phyloP scores from a whole-genome alignment of 92 coral and sea anemone species.

The Bergia sp. region DNA sequence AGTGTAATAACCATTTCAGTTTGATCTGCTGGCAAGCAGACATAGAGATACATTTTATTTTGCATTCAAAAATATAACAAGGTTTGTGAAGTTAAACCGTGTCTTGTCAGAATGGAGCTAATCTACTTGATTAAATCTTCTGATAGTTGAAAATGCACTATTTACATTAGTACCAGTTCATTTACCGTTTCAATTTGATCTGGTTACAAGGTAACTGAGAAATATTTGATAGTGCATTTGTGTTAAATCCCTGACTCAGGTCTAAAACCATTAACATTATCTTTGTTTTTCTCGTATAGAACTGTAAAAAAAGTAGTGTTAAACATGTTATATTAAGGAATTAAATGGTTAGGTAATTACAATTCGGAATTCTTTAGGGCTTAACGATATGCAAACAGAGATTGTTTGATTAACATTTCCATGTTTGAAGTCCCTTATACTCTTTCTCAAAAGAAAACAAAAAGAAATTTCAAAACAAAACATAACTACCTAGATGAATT shows the following conservation, averaged over 20 bases:
- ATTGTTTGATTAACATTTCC: constrained; percentile 15
- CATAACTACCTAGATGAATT: background rate
- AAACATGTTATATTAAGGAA: constrained; percentile 19
- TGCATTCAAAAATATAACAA: background rate
- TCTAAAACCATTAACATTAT: background rate
- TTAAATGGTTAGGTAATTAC: constrained; percentile 10
- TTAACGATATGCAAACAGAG: constrained; percentile 36
- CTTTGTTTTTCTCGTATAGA: background rate
- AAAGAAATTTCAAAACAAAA: background rate
- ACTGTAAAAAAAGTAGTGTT: background rate
- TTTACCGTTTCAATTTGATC: background rate
- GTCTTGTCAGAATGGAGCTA: background rate
- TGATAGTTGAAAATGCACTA: background rate
- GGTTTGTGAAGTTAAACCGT: constrained; percentile 9
- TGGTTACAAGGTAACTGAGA: background rate
- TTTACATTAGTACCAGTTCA: constrained; percentile 18
- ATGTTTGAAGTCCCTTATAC: background rate
- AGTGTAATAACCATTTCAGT: background rate
- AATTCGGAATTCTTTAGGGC: constrained; percentile 10
- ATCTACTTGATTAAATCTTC: constrained; percentile 24
- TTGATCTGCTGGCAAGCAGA: background rate
- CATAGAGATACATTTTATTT: background rate
- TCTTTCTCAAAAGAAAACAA: background rate
- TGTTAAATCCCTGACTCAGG: background rate
- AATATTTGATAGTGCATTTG: background rate